These are phyloP conservation scores for Drosophila quadrilineata DNA, from an alignment of 1,140 invertebrate genomes.

Conservation along the genomic window DNA sequence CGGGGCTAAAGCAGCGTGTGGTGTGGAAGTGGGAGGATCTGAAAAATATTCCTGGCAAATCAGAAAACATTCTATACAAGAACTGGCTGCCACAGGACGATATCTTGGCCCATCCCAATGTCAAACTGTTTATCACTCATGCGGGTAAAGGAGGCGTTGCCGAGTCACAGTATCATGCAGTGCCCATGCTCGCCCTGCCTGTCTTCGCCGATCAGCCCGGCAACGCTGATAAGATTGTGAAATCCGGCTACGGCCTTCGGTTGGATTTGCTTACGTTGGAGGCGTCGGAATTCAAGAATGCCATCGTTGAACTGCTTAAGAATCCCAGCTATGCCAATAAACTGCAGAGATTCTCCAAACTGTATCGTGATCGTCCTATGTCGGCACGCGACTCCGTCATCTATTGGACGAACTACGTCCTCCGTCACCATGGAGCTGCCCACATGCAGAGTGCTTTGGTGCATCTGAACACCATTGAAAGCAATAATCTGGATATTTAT, in stretches of 20 bases:
- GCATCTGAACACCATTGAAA: constrained; percentile 57
- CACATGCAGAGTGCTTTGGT: constrained; percentile 81
- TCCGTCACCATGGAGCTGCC: constrained; percentile 81
- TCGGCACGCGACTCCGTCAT: constrained; percentile 55
- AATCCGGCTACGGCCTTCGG: constrained; percentile 81
- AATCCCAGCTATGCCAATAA: constrained; percentile 64
- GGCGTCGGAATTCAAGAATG: constrained; percentile 56
- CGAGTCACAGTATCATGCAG: constrained; percentile 87
- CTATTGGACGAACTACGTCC: constrained; percentile 77
- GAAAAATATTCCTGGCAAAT: constrained; percentile 83
- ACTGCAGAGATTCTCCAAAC: constrained; percentile 53
- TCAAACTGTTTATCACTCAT: constrained; percentile 88
- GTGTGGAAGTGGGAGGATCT: constrained; percentile 84
- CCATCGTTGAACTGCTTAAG: constrained; percentile 52
- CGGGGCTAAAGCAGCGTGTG: constrained; percentile 82
- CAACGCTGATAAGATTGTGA: constrained; percentile 82
- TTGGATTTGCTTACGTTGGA: constrained; percentile 80
- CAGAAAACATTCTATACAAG: constrained; percentile 85
- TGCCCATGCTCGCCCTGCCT: constrained; percentile 88
- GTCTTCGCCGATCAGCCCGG: constrained; percentile 85
- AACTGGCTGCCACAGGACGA: constrained; percentile 89
- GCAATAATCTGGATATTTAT: constrained; percentile 55
- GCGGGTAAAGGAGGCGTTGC: constrained; percentile 87
- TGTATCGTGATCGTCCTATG: constrained; percentile 74
- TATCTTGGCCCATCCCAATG: constrained; percentile 86